Evolutionary conservation across 2,888 invertebrate species (phyloP), one percentile per base, ranked within the genome.

Genomic region (Acanthosepion pharaonis): DNA sequence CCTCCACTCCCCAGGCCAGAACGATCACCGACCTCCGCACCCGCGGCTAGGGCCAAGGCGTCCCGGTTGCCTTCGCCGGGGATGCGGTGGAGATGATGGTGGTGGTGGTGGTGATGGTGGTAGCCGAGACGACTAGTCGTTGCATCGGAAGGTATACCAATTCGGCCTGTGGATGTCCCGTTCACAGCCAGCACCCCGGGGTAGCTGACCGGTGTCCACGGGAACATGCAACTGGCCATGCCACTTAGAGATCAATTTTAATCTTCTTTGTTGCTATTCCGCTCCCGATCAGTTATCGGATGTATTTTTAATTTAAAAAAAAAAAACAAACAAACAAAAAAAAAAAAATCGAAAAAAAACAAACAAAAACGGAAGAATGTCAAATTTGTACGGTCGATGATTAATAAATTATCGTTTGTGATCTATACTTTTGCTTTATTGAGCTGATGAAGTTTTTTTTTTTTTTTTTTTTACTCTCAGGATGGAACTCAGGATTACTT

Each of bases 21-120:
- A 78, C 78, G 78, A 78, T 78, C 78, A 33, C 78, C 78, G n/a
- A 78, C 78, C 78, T 78, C 78, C 78, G n/a, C 78, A 78, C 33
- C 78, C 78, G 78, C 78, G 78, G 78, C 33, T n/a, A 78, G 78
- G 78, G 78, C 78, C 78, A 78, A 78, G 78, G 78, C 78, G 78
- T 78, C 78, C 78, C 78, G 78, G 78, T 11, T 78, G 78, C 78
- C 78, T 33, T n/a, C 78, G 78, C 78, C 78, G 78, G 78, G 78
- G 78, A 78, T 78, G 78, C 78, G 78, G 78, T 78, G 78, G 78
- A 78, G 78, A 33, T 78, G 78, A 78, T 78, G 78, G n/a, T 78
- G 78, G 78, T 78, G 78, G 78, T 78, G 78, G 78, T 78, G n/a
- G 78, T 78, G 78, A 78, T 78, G 78, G 78, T 78, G 78, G 78